A percentile compares a stretch with the other conserved stretches of the same genome.
Conservation (phyloP, 2,888 invertebrate species). For the Labia minor region DNA sequence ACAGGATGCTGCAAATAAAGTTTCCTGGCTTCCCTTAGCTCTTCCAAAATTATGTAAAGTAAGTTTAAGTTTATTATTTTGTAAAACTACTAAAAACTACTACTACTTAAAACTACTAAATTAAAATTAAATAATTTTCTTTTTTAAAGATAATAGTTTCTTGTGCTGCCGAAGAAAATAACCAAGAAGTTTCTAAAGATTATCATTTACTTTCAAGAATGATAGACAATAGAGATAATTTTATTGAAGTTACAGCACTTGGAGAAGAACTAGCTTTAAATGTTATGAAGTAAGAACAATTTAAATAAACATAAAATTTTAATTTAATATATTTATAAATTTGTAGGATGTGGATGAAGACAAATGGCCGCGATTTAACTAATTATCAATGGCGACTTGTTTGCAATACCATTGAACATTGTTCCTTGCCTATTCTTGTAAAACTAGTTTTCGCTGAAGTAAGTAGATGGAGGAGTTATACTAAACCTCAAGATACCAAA, state of each 20-base stretch:
- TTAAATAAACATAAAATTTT: background rate
- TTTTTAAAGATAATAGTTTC: conserved; percentile 70
- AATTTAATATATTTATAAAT: too few species aligned
- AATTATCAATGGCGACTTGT: conserved; percentile 92
- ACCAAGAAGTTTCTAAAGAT: conserved; percentile 76
- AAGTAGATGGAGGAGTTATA: conserved; percentile 93
- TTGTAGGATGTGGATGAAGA: conserved; percentile 80
- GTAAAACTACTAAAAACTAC: background rate
- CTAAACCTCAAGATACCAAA: conserved; percentile 83
- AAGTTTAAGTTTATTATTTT: conserved; percentile 26
- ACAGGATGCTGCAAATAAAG: conserved; percentile 78
- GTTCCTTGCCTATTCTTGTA: conserved; percentile 92
- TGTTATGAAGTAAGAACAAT: conserved; percentile 61
- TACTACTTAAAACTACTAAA: conserved; percentile 14
- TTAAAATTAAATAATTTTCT: background rate
- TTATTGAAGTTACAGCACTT: conserved; percentile 77
- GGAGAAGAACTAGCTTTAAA: conserved; percentile 91
- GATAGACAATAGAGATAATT: conserved; percentile 80
- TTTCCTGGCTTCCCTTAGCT: conserved; percentile 90
- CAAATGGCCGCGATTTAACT: conserved; percentile 74
- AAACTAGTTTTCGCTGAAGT: conserved; percentile 97
- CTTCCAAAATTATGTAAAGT: conserved; percentile 84
- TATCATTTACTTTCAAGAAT: conserved; percentile 75
- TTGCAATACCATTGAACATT: conserved; percentile 82
- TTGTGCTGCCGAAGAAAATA: conserved; percentile 76